A percentile compares a stretch with the other conserved stretches of the same genome.
These are phyloP conservation scores for Drosophila kambysellisi DNA, from an alignment of 2,888 invertebrate genomes.

Conservation along the genomic window DNA sequence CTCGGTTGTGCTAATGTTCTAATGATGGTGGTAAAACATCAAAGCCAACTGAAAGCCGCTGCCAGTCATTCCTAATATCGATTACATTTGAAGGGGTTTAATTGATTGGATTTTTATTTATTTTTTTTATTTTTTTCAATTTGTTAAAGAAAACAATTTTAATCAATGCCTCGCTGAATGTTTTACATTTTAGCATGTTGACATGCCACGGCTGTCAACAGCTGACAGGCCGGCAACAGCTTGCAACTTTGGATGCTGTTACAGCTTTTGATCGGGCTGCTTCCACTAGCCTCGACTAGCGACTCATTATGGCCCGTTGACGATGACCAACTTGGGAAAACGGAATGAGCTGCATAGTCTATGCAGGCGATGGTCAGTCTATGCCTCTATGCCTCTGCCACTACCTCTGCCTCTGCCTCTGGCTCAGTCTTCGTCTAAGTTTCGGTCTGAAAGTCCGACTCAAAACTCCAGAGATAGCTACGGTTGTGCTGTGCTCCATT, in stretches of 20 bases:
- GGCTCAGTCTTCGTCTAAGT: constrained; percentile 7
- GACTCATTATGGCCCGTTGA: constrained; percentile 76
- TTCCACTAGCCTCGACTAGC: constrained; percentile 27
- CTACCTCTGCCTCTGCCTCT: not conserved
- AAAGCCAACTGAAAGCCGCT: not conserved
- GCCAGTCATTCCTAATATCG: not conserved
- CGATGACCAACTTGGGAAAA: constrained; percentile 78
- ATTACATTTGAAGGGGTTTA: constrained; percentile 1
- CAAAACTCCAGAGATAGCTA: constrained; percentile 6
- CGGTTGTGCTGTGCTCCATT: constrained; percentile 29
- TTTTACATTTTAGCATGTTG: constrained; percentile 78
- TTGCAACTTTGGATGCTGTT: constrained; percentile 2
- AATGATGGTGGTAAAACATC: not conserved
- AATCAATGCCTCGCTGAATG: constrained; percentile 71
- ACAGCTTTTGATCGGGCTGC: constrained; percentile 6
- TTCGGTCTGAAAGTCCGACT: constrained; percentile 14
- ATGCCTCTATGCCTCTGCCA: constrained; percentile 1
- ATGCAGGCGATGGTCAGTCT: constrained; percentile 51
- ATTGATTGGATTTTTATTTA: constrained; percentile 7
- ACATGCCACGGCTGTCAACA: constrained; percentile 80
- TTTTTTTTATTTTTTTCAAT: constrained; percentile 4
- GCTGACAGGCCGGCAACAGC: constrained; percentile 62
- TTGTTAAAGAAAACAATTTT: constrained; percentile 65
- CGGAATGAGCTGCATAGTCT: constrained; percentile 75
- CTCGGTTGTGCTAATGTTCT: not conserved